Evolutionary conservation across 2,113 vertebrate genomes (phyloP), one percentile per base, ranked within the genome.

Genomic region (Lagopus leucura): DNA sequence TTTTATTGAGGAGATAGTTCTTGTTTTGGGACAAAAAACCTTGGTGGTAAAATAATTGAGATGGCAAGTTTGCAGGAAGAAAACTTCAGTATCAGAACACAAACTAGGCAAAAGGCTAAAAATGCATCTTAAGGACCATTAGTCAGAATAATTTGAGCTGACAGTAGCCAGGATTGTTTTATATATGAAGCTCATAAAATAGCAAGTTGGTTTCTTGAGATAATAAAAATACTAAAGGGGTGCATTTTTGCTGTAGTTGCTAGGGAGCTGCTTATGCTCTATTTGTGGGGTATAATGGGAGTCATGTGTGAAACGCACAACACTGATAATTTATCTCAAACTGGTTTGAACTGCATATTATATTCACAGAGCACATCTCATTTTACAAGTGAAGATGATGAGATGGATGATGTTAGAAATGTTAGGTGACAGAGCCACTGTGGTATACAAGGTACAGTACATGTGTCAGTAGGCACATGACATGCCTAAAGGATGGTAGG

Each of bases 181-280:
- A 93, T 93, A 72, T 64, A 86, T 77, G 75, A 91, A 94, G 72
- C 93, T 95, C 84, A 89, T 96, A 92, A 93, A 85, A 90, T 48
- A 92, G 47, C 54, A 88, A 69, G 70, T 85, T 86, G 70, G 28
- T 92, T 88, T 77, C 82, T 83, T 91, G 67, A 88, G 74, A 80
- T 72, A 40, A 60, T 45, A 43, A 77, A 80, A 82, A 58, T 84
- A 75, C 77, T 76, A 36, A 45, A 83, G 72, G 70, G 74, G 47
- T 73, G 61, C 19, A 11, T 77, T 83, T 90, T 79, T 90, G 61
- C 79, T 95, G 75, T 63, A 78, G 92, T 96, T 96, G 93, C 95
- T 93, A 95, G 89, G 91, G 82, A 96, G 92, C 48, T 2, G 43
- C 57, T 92, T 43, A 69, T 25, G 40, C 74, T 50, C 2, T 48